phyloP scores from a whole-genome alignment of 2,888 invertebrate genomes.

The Trissonchulus latispiculum region DNA sequence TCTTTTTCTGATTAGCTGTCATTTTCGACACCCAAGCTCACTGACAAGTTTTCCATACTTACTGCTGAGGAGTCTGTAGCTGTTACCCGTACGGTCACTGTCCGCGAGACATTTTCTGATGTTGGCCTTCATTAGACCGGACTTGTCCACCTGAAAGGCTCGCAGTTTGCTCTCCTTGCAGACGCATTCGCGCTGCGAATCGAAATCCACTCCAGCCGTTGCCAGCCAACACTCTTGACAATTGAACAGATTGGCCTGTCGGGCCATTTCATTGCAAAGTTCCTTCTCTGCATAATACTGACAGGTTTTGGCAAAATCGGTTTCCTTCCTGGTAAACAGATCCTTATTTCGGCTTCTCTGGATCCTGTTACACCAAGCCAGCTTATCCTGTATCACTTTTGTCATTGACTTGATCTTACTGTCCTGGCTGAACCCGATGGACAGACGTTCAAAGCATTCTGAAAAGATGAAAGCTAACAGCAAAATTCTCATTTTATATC shows the following conservation, averaged over 20 bases:
- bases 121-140: neutral
- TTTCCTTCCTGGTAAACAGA: neutral
- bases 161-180: neutral
- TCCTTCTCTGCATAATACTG: neutral
- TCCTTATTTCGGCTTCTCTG: neutral
- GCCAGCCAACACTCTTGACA: neutral
- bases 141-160: neutral
- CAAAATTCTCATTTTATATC: no score
- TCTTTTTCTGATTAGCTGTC: no score
- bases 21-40: no score
- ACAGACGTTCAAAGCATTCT: neutral
- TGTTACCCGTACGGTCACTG: neutral
- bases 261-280: neutral
- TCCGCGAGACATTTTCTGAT: neutral
- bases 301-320: neutral
- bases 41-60: no score
- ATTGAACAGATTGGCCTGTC: neutral
- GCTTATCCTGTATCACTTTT: neutral
- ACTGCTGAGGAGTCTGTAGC: no score
- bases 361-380: neutral
- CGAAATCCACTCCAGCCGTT: neutral
- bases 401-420: neutral
- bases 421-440: neutral
- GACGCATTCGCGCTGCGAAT: neutral
- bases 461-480: no score